Conservation (phyloP, 2,113 vertebrate genomes). For the Tetraodon nigroviridis region DNA sequence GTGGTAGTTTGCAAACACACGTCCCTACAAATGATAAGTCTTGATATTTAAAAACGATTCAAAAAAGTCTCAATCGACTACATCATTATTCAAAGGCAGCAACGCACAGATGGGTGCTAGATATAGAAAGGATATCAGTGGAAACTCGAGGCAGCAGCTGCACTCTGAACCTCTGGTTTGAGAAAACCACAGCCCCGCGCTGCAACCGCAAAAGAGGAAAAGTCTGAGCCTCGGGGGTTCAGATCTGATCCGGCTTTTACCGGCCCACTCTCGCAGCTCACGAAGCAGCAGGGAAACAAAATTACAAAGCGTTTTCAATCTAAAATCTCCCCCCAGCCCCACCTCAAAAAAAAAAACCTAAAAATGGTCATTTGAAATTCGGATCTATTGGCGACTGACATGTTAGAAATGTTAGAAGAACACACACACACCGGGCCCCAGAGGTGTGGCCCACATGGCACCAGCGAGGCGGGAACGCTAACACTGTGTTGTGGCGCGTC, state of each 20-base stretch:
- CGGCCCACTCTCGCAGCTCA: slow-evolving; percentile 34
- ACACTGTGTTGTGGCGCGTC: background rate
- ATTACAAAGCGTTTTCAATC: slow-evolving; percentile 76
- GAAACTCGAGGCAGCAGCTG: no score
- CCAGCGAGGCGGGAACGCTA: slow-evolving; percentile 4
- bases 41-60: no score
- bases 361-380: slow-evolving; percentile 65
- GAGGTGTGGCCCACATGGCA: slow-evolving; percentile 33
- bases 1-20: no score
- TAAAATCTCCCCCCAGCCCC: slow-evolving; percentile 41
- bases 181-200: no score
- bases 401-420: slow-evolving; percentile 39
- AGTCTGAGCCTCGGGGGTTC: background rate
- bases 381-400: slow-evolving; percentile 62
- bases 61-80: no score
- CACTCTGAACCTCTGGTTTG: no score
- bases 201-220: no score
- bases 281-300: slow-evolving; percentile 72
- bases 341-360: slow-evolving; percentile 50
- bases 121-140: no score
- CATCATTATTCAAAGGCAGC: slow-evolving; percentile 25
- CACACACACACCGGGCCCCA: slow-evolving; percentile 20
- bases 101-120: background rate
- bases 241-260: background rate
- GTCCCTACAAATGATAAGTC: no score